Percentiles rank a stretch among this genome's conserved stretches.
These are phyloP conservation scores for Sprattus sprattus DNA, from an alignment of 2,113 vertebrate species.

Conservation along the genomic window DNA sequence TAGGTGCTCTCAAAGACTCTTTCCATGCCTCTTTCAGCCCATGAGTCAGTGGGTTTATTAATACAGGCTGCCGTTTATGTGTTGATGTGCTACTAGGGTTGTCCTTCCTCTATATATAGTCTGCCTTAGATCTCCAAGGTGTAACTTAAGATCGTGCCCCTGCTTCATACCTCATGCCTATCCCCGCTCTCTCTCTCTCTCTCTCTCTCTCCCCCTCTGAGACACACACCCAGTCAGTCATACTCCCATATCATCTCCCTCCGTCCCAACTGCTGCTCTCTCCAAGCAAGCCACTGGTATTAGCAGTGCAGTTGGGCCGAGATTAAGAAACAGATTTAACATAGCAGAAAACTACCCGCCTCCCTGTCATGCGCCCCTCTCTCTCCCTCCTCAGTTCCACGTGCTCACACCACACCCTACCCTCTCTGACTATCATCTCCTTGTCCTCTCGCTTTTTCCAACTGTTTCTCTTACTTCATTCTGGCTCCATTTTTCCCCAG, in stretches of 20 bases:
- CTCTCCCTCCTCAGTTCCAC: not conserved
- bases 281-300: slow-evolving; percentile 17
- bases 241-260: slow-evolving; percentile 21
- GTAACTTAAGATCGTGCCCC: slow-evolving; percentile 68
- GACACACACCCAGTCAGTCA: not conserved
- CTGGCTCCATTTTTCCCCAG: not conserved
- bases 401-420: not conserved
- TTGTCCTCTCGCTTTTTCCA: not conserved
- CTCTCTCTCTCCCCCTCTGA: not conserved
- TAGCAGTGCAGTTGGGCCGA: not conserved
- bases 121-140: slow-evolving; percentile 56
- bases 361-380: not conserved
- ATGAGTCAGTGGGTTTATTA: slow-evolving; percentile 65
- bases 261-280: slow-evolving; percentile 28
- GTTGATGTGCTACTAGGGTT: slow-evolving; percentile 64
- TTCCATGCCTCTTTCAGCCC: slow-evolving; percentile 52
- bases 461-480: not conserved
- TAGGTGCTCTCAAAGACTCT: slow-evolving; percentile 31
- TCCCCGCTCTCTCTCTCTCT: slow-evolving; percentile 10
- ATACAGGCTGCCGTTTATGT: slow-evolving; percentile 60
- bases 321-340: not conserved
- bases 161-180: slow-evolving; percentile 41
- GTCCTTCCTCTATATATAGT: slow-evolving; percentile 68
- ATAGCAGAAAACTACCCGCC: slow-evolving; percentile 2
- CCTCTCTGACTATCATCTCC: not conserved